Conservation (phyloP, 2,113 vertebrate species). For the Hippoglossus stenolepis region DNA sequence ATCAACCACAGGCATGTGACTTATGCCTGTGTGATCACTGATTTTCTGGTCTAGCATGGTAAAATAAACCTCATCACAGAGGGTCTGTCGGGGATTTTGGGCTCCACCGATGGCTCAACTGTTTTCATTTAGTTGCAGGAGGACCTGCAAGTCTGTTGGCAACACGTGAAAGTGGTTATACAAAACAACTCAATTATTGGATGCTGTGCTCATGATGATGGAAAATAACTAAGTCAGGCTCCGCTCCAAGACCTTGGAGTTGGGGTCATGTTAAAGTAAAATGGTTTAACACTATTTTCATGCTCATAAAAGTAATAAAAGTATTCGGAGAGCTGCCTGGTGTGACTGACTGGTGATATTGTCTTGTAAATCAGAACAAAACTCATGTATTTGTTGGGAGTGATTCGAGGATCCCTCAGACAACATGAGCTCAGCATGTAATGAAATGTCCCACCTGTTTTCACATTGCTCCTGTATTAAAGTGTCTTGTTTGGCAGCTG, state of each 20-base stretch:
- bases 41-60: conserved; percentile 30
- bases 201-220: conserved; percentile 16
- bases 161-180: conserved; percentile 28
- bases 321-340: conserved; percentile 14
- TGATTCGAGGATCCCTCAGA: conserved; percentile 2
- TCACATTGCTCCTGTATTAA: conserved; percentile 26
- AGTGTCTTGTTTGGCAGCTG: conserved; percentile 23
- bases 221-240: conserved; percentile 29
- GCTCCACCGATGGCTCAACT: not conserved
- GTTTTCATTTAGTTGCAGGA: conserved; percentile 20
- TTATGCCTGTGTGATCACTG: conserved; percentile 16
- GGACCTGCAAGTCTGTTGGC: conserved; percentile 17
- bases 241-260: not conserved
- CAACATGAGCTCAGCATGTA: not conserved
- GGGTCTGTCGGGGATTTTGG: conserved; percentile 5
- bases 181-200: conserved; percentile 35
- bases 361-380: conserved; percentile 6
- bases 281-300: conserved; percentile 1
- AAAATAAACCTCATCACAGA: conserved; percentile 5
- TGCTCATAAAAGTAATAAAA: conserved; percentile 17
- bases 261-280: conserved; percentile 6
- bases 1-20: conserved; percentile 5
- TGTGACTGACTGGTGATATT: conserved; percentile 14
- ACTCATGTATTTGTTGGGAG: conserved; percentile 7
- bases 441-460: conserved; percentile 28